phyloP scores from a whole-genome alignment of 2,888 invertebrate species.

The Margaritifera margaritifera region DNA sequence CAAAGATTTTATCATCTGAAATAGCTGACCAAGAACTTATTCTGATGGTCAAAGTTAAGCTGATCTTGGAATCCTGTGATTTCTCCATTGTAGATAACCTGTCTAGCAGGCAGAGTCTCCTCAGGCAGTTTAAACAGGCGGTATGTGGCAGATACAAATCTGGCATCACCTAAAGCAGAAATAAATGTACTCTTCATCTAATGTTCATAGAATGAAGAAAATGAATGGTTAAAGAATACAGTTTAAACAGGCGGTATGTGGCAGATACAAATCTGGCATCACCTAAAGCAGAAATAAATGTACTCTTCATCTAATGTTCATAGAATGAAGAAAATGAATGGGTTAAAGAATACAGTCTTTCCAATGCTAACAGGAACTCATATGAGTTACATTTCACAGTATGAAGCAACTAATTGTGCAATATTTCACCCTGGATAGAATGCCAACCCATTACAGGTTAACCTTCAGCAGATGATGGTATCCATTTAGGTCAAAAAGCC shows the following conservation, averaged over 20 bases:
- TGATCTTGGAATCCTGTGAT: conserved; percentile 44
- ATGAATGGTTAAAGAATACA: conserved; percentile 16
- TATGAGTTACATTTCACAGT: background rate
- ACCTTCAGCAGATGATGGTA: too few species aligned
- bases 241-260: conserved; percentile 66
- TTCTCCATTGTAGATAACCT: conserved; percentile 56
- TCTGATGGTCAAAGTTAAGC: conserved; percentile 51
- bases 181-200: too few species aligned
- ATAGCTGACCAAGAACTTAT: conserved; percentile 47
- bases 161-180: conserved; percentile 53
- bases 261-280: conserved; percentile 65
- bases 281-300: conserved; percentile 33
- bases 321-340: conserved; percentile 1
- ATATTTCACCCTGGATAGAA: too few species aligned
- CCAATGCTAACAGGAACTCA: background rate
- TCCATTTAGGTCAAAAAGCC: too few species aligned
- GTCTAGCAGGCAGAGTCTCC: conserved; percentile 14
- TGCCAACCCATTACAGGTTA: too few species aligned
- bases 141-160: conserved; percentile 66
- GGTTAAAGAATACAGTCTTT: background rate
- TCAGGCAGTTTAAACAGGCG: conserved; percentile 64
- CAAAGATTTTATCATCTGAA: too few species aligned
- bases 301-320: too few species aligned
- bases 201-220: background rate
- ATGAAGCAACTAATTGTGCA: too few species aligned